Evolutionary conservation across 2,888 invertebrate genomes (phyloP).

Genomic region (Limnephilus marmoratus): DNA sequence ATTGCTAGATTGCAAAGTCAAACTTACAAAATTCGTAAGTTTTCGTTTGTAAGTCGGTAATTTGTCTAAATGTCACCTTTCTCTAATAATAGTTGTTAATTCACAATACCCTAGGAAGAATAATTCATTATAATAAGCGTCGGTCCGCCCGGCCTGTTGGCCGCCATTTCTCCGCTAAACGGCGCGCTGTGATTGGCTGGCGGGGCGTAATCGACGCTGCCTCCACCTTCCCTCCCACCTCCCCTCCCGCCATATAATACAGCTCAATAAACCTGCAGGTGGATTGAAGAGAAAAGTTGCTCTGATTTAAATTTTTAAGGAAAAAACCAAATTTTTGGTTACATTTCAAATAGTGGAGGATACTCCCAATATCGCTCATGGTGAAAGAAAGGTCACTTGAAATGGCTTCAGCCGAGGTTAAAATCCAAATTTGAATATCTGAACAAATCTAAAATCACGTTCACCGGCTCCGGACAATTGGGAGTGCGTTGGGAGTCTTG

Average conservation of each 20-base stretch:
- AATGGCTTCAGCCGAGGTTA: no score
- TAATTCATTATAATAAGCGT: constrained; percentile 38
- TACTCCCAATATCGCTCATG: no score
- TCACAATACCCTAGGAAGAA: neutral
- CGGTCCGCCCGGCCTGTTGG: constrained; percentile 51
- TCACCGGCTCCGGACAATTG: no score
- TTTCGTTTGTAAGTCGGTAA: neutral
- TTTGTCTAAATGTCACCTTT: neutral
- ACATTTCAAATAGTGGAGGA: no score
- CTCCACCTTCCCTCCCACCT: neutral
- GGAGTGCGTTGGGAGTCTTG: no score
- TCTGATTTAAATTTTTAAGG: neutral
- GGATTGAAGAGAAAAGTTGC: neutral
- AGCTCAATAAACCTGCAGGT: constrained; percentile 50
- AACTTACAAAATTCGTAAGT: no score
- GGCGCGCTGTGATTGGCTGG: constrained; percentile 63
- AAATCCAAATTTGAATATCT: no score
- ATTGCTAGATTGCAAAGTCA: no score
- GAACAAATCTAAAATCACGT: no score
- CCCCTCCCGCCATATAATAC: constrained; percentile 39
- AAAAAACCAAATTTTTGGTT: neutral
- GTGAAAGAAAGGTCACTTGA: no score
- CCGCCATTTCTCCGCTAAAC: constrained; percentile 65
- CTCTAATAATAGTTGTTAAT: neutral
- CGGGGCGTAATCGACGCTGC: constrained; percentile 57